Evolutionary conservation across 2,797 vertebrate species (phyloP), one percentile per base, ranked within the genome.

Genomic region (Phoebastria nigripes): DNA sequence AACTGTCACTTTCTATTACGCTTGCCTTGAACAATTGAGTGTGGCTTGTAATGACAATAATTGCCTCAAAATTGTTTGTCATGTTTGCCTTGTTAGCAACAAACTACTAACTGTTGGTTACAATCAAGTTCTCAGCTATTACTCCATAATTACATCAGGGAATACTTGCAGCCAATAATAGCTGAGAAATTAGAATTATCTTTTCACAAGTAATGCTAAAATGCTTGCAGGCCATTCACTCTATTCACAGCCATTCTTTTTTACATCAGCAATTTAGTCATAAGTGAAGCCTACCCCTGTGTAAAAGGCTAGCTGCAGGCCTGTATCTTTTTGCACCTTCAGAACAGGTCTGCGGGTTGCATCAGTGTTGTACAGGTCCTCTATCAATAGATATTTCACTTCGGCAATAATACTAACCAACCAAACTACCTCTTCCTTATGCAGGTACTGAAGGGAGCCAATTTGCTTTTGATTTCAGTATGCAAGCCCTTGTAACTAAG

Each of bases 11-110:
- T 97, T 94, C 78, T 95, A 97, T 97, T 97, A 96, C 0, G 4
- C 65, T 87, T 91, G 80, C 80, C 95, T 91, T 89, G 92, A 96
- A 96, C 95, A 96, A 94, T 89, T 83, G 88, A 96, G 85, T 94
- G 82, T 96, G 93, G 74, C 94, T 95, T 94, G 91, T 97, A 97
- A 97, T 96, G 96, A 95, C 95, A 97, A 93, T 96, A 97, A 96
- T 97, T 97, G 92, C 94, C 87, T 95, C 95, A 96, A 85, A 97
- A 97, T 97, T 96, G 92, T 97, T 97, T 97, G 90, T 95, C 95
- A 73, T 97, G 96, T 97, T 97, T 96, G 93, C 84, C 97, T 96
- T 96, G 97, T 96, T 97, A 97, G 93, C 91, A 94, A 69, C 94
- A 94, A 97, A 92, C 91, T 97, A 96, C 87, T 95, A 94, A 92